Base-by-base conservation (phyloP, 1,140 invertebrate genomes). In the Anadara kagoshimensis region DNA sequence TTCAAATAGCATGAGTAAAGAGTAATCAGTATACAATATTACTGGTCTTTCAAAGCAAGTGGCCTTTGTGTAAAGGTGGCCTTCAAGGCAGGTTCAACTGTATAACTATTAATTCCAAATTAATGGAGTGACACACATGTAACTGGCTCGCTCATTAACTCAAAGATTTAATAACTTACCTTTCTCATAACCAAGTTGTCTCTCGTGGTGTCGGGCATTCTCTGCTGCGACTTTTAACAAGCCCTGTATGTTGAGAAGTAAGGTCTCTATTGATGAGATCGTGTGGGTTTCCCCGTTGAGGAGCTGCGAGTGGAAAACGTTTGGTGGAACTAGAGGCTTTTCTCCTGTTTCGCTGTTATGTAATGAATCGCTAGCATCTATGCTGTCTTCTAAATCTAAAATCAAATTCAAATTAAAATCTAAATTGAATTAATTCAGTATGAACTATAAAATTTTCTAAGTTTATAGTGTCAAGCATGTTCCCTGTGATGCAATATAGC, bases 141-240 rank as follows among this genome's bases (percentile, higher is more conserved):
- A 11, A 18, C 10, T 11, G 18, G 18, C 18, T 49, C 18, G 10
- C 10, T 49, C 18, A 18, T 49, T 10, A 18, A 36, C 29, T 36
- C 29, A 11, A 43, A n/a, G 26, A 62, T 65, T 44, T 18, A 43
- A 8, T 5, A 41, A 58, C 66, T 89, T 91, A 98, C 97, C 96
- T 96, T 97, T 98, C 91, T 98, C 96, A 89, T 96, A 96, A 91
- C 94, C 96, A 88, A 97, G 95, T 90, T 97, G 95, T 78, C 96
- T 92, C 88, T 98, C 96, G 89, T 97, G 96, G 86, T 98, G 96
- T 76, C 96, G 92, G 44, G 96, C 96, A 91, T 97, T 98, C 90
- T 98, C 96, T 11, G 95, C 96, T 12, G 96, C 97, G 56, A 98
- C 96, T 90, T 97, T 97, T 54, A 98, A 93, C 72, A 98, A 92